Conservation (phyloP, 2,113 vertebrate genomes). For the Zeus faber region DNA sequence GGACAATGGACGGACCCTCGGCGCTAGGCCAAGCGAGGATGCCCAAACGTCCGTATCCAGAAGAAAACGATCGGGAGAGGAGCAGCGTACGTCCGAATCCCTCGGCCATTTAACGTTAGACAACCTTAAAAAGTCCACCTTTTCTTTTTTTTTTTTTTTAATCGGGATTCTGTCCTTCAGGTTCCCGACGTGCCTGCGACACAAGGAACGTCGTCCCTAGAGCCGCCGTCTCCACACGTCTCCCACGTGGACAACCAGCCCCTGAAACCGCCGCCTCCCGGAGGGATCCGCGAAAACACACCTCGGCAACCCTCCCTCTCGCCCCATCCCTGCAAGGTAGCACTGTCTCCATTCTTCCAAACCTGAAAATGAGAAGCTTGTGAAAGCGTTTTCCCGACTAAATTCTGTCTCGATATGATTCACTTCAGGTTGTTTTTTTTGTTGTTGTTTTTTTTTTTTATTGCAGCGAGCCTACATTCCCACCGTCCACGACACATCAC, state of each 20-base stretch:
- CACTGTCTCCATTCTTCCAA: neutral
- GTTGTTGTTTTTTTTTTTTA: conserved; percentile 7
- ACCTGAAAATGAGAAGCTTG: too few relatives aligned
- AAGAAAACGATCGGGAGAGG: conserved; percentile 79
- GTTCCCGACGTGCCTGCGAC: conserved; percentile 10
- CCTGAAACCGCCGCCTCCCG: conserved; percentile 9
- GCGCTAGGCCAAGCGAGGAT: conserved; percentile 68
- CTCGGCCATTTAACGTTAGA: too few relatives aligned
- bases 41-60: conserved; percentile 84
- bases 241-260: conserved; percentile 39
- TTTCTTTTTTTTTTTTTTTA: too few relatives aligned
- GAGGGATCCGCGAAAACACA: conserved; percentile 7
- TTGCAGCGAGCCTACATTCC: conserved; percentile 56
- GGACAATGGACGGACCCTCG: conserved; percentile 92
- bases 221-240: conserved; percentile 23
- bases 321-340: conserved; percentile 77
- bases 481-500: conserved; percentile 22
- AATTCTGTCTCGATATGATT: neutral
- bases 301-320: conserved; percentile 55
- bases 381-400: too few relatives aligned
- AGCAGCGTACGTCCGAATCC: conserved; percentile 30
- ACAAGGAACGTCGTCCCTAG: conserved; percentile 34
- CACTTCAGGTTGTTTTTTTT: neutral
- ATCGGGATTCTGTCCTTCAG: conserved; percentile 31
- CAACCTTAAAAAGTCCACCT: too few relatives aligned